phyloP scores from a whole-genome alignment of 2,797 vertebrate species.

The Sparidentex hasta region DNA sequence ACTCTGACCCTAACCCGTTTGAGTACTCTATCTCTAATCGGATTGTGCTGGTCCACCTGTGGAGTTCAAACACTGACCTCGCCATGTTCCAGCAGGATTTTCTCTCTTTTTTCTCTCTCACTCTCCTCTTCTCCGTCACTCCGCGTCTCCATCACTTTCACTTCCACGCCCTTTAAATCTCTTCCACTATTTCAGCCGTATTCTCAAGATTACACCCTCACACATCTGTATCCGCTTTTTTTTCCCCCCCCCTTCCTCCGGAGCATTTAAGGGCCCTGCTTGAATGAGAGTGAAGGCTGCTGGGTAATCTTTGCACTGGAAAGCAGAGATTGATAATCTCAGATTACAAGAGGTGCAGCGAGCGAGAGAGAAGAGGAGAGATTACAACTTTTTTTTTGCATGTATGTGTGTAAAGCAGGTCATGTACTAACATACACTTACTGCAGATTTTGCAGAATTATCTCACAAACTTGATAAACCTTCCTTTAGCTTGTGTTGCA shows the following conservation, averaged over 20 bases:
- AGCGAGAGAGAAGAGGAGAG: conserved; percentile 47
- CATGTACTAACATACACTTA: conserved; percentile 4
- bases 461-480: conserved; percentile 3
- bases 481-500: background rate
- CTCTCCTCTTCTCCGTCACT: conserved; percentile 18
- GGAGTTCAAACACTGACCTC: conserved; percentile 46
- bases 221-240: conserved; percentile 27
- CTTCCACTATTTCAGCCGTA: conserved; percentile 7
- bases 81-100: background rate
- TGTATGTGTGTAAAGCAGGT: conserved; percentile 30
- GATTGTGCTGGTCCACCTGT: conserved; percentile 36
- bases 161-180: conserved; percentile 19
- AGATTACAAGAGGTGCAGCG: conserved; percentile 71
- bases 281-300: conserved; percentile 29
- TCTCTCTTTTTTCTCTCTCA: background rate
- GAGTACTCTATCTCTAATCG: conserved; percentile 34
- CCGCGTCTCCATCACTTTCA: conserved; percentile 32
- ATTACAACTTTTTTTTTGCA: conserved; percentile 59
- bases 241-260: background rate
- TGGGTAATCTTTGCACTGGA: conserved; percentile 72
- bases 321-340: conserved; percentile 73
- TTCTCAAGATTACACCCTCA: conserved; percentile 38
- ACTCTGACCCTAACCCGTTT: conserved; percentile 35
- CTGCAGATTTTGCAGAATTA: background rate
- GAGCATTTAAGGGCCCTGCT: conserved; percentile 8